Evolutionary conservation across 2,113 vertebrate genomes (phyloP), one percentile per base, ranked within the genome.

Genomic region (Pseudorasbora parva): DNA sequence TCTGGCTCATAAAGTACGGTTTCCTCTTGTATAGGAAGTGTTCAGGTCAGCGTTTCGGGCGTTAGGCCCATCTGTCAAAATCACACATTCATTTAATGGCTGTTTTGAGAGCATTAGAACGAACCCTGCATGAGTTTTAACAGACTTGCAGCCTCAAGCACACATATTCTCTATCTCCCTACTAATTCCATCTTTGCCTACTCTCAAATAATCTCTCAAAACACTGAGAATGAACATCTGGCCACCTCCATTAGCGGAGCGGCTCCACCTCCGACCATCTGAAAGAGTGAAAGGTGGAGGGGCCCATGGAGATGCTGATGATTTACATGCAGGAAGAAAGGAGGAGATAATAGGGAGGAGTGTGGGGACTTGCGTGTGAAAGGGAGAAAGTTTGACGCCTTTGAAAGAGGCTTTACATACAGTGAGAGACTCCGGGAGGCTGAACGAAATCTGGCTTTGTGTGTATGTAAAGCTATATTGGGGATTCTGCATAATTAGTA

Each of bases 61-160:
- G 0, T 21, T 30, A 78, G 82, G 43, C 64, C 56, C 33, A 87
- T 74, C 75, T 69, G 86, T 87, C 79, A 85, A 78, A 85, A 17
- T 78, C 75, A 30, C 83, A 75, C 79, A 82, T 87, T 87, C 60
- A 78, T 66, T 87, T 80, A 82, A 87, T 75, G 57, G 76, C 66
- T 41, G 47, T 72, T 87, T 84, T 27, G 76, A 74, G 56, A 56
- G 64, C 30, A 73, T 86, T 78, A 85, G 54, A 75, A 45, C 33
- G 19, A 82, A 51, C 43, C 49, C 49, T 49, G 51, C 74, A n/a
- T 73, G 74, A 86, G 56, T 62, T 83, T 64, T 64, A 73, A 78
- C 81, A 79, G 66, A 19, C 73, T 73, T 73, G 43, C 6, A 54
- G 54, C n/a, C 54, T 60, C 73, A 60, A n/a, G 69, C 30, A 37